Evolutionary conservation across 2,797 vertebrate species (phyloP).

Genomic region (Tokudaia muenninki): DNA sequence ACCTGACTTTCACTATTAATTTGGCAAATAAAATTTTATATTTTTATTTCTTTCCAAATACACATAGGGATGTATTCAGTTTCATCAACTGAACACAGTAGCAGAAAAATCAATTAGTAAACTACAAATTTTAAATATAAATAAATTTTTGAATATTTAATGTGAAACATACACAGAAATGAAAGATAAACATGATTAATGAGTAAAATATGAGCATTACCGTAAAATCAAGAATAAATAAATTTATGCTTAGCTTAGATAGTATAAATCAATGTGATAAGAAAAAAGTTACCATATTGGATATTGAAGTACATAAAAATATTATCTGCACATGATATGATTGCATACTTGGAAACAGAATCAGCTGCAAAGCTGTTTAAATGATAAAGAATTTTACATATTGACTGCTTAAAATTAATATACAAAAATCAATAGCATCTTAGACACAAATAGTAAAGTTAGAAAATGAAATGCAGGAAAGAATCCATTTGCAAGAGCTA

Average conservation of each 20-base stretch:
- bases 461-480: conserved; percentile 58
- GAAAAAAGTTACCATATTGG: background rate
- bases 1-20: background rate
- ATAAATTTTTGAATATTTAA: conserved; percentile 38
- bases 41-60: background rate
- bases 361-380: conserved; percentile 17
- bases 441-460: conserved; percentile 50
- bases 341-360: conserved; percentile 5
- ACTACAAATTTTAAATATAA: background rate
- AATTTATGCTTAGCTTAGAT: conserved; percentile 24
- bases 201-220: background rate
- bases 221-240: background rate
- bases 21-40: background rate
- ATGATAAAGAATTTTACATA: conserved; percentile 20
- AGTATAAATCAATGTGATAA: background rate
- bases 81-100: background rate
- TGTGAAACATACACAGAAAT: background rate
- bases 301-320: background rate
- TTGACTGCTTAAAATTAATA: conserved; percentile 47
- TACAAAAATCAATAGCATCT: conserved; percentile 59
- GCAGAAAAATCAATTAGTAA: background rate
- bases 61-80: background rate
- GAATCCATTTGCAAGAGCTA: conserved; percentile 23
- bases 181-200: background rate
- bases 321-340: conserved; percentile 41